Conservation (phyloP, 2,797 vertebrate species). For the Enteromius viviparus region DNA sequence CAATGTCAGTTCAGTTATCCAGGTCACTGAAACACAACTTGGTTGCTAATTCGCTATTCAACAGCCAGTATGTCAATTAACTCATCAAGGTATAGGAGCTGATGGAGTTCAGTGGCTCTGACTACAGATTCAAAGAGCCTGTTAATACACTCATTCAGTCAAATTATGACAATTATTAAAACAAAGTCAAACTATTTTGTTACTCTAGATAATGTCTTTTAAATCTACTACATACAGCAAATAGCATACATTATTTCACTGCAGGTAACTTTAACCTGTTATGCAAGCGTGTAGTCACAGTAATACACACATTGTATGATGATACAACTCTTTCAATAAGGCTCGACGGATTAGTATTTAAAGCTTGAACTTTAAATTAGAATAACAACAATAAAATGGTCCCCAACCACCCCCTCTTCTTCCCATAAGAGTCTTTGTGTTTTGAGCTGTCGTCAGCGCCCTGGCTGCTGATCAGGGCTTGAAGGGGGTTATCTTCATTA, state of each 20-base stretch:
- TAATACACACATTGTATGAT: not conserved
- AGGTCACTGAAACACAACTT: constrained; percentile 34
- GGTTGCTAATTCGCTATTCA: constrained; percentile 17
- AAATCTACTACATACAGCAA: too few species aligned
- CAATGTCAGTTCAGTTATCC: constrained; percentile 10
- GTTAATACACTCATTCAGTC: not conserved
- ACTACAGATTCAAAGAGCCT: not conserved
- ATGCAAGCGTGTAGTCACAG: not conserved
- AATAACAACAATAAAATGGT: not conserved
- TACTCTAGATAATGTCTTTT: too few species aligned
- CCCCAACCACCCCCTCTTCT: not conserved
- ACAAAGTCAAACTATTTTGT: not conserved
- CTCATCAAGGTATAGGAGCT: constrained; percentile 19
- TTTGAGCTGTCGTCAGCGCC: constrained; percentile 15
- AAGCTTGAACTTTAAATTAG: not conserved
- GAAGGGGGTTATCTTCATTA: constrained; percentile 75
- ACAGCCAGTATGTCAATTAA: constrained; percentile 12
- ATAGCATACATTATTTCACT: not conserved
- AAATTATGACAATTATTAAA: not conserved
- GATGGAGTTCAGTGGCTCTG: not conserved
- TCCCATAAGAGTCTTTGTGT: constrained; percentile 46
- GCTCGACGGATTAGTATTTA: not conserved
- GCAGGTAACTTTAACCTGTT: not conserved
- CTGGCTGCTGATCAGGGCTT: constrained; percentile 33
- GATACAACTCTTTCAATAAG: not conserved